Percentiles rank a stretch among this genome's conserved stretches.
Conservation (phyloP, 2,888 invertebrate genomes). For the Tetanocera ferruginea region DNA sequence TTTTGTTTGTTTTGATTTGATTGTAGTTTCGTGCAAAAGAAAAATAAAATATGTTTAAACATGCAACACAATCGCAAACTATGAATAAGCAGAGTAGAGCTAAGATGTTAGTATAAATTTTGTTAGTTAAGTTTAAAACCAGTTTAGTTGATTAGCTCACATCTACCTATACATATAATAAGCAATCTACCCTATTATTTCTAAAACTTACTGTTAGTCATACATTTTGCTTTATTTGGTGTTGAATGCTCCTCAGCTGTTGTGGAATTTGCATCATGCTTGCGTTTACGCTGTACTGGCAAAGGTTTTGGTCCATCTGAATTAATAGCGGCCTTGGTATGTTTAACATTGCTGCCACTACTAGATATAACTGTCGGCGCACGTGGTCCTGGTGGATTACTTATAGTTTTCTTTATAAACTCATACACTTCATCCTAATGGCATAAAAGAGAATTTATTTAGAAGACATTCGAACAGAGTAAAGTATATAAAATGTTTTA, state of each 20-base stretch:
- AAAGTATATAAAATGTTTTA: background rate
- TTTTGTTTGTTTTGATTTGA: constrained; percentile 26
- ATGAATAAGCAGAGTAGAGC: too few relatives aligned
- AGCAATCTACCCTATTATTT: background rate
- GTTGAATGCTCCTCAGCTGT: constrained; percentile 68
- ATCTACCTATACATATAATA: too few relatives aligned
- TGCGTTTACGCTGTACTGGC: constrained; percentile 69
- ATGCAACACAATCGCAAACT: background rate
- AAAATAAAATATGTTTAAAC: constrained; percentile 6
- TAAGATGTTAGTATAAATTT: too few relatives aligned
- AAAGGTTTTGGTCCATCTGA: constrained; percentile 48
- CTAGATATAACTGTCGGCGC: constrained; percentile 58
- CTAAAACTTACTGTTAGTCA: constrained; percentile 54
- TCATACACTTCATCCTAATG: constrained; percentile 76
- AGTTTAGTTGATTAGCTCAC: too few relatives aligned
- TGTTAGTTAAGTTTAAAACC: too few relatives aligned
- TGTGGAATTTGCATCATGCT: constrained; percentile 69
- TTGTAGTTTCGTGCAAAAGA: constrained; percentile 10
- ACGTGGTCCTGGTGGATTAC: constrained; percentile 72
- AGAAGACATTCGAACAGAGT: background rate
- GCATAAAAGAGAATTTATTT: background rate
- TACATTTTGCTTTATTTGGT: constrained; percentile 57
- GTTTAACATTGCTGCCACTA: constrained; percentile 31
- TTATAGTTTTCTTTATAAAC: constrained; percentile 75
- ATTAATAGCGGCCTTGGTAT: constrained; percentile 6